Evolutionary conservation across 2,888 invertebrate genomes (phyloP).

Genomic region (Ceriagrion tenellum): DNA sequence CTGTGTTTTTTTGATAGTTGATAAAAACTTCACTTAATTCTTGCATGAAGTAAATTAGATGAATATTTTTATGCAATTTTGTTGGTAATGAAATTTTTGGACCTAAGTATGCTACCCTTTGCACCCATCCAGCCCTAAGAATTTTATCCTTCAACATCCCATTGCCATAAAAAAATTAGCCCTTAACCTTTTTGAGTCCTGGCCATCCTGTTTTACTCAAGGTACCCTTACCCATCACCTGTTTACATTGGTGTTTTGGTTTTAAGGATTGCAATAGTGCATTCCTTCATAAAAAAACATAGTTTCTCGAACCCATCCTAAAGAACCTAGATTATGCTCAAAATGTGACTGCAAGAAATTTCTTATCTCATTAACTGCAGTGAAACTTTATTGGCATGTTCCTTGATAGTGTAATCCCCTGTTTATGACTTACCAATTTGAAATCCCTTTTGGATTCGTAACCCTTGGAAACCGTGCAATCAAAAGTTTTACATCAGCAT

Average conservation of each 20-base stretch:
- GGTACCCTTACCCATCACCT: background rate
- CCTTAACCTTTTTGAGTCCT: background rate
- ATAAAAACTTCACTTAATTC: constrained; percentile 62
- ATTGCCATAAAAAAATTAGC: background rate
- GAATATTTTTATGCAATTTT: constrained; percentile 66
- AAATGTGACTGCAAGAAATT: constrained; percentile 64
- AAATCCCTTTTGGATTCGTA: constrained; percentile 35
- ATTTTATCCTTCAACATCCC: background rate
- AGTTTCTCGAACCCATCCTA: constrained; percentile 56
- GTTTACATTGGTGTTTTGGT: constrained; percentile 65
- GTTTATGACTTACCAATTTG: constrained; percentile 39
- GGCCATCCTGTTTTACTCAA: constrained; percentile 38
- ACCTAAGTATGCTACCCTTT: constrained; percentile 63
- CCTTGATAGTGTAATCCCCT: constrained; percentile 64
- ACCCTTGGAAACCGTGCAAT: constrained; percentile 52
- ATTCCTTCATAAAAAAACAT: constrained; percentile 37
- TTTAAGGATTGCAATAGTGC: constrained; percentile 62
- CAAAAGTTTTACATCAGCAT: constrained; percentile 54
- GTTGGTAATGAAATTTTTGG: constrained; percentile 65
- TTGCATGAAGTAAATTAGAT: constrained; percentile 64
- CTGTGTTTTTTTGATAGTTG: constrained; percentile 58
- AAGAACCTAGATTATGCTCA: constrained; percentile 58
- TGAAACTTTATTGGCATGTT: constrained; percentile 64
- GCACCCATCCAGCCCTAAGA: constrained; percentile 17
- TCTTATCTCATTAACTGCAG: constrained; percentile 55